phyloP scores from a whole-genome alignment of 2,113 vertebrate species.

The Thalassoma bifasciatum region DNA sequence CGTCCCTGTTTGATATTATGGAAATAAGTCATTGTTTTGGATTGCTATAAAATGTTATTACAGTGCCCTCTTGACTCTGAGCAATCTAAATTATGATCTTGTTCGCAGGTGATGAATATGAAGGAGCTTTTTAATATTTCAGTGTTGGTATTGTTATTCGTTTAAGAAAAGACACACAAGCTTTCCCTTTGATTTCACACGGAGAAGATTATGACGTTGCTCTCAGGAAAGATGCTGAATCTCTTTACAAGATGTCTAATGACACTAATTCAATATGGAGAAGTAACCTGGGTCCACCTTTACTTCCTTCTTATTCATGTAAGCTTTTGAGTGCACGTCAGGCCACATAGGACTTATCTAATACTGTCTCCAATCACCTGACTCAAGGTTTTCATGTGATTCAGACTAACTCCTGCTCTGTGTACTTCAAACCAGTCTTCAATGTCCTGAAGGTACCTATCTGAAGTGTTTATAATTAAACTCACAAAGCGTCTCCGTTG shows the following conservation, averaged over 20 bases:
- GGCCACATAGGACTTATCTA: not conserved
- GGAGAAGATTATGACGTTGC: not conserved
- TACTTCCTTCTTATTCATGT: not conserved
- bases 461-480: conserved; percentile 27
- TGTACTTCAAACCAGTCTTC: conserved; percentile 12
- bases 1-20: conserved; percentile 9
- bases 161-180: not conserved
- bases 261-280: not conserved
- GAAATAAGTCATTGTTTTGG: conserved; percentile 26
- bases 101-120: conserved; percentile 1
- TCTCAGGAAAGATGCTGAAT: not conserved
- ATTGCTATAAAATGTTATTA: not conserved
- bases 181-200: not conserved
- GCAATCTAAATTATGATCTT: conserved; percentile 9
- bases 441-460: not conserved
- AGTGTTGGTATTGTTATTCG: not conserved
- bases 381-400: conserved; percentile 1
- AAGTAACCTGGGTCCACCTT: not conserved
- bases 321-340: not conserved
- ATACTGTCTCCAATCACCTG: not conserved
- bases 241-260: not conserved
- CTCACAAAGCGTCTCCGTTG: conserved; percentile 23
- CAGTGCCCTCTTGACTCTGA: conserved; percentile 22
- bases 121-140: conserved; percentile 10
- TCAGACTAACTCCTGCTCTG: conserved; percentile 2